phyloP scores from a whole-genome alignment of 2,113 vertebrate genomes.

The Promerops cafer region DNA sequence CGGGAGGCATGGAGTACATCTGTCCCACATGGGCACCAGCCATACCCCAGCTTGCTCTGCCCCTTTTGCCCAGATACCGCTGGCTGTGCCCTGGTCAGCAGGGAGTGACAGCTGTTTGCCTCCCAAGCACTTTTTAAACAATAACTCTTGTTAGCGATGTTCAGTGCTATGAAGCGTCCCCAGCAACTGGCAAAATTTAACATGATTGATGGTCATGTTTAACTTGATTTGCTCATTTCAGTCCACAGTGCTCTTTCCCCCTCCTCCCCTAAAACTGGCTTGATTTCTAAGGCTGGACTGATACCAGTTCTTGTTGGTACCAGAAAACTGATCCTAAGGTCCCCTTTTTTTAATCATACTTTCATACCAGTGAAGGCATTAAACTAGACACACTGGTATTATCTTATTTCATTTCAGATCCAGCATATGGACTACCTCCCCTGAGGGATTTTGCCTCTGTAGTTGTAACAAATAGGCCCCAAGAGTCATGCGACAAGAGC shows the following conservation, averaged over 20 bases:
- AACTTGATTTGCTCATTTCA: background rate
- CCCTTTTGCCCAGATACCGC: background rate
- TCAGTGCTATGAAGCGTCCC: background rate
- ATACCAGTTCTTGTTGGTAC: background rate
- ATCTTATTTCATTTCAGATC: background rate
- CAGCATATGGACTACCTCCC: background rate
- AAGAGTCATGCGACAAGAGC: background rate
- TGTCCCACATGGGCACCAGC: fast-evolving
- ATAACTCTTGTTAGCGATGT: background rate
- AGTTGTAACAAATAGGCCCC: background rate
- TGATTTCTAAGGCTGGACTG: background rate
- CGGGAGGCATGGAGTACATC: fast-evolving
- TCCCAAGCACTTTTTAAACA: background rate
- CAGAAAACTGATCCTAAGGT: background rate
- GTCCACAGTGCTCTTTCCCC: background rate
- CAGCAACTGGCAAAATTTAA: background rate
- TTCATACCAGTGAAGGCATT: background rate
- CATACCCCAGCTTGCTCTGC: background rate
- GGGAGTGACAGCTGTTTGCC: background rate
- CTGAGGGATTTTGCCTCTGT: background rate
- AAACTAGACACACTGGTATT: background rate
- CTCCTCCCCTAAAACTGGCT: background rate
- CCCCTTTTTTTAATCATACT: background rate
- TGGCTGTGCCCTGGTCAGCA: background rate
- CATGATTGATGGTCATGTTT: background rate